Conservation (phyloP, 1,140 invertebrate genomes). For the Ceratitis capitata region DNA sequence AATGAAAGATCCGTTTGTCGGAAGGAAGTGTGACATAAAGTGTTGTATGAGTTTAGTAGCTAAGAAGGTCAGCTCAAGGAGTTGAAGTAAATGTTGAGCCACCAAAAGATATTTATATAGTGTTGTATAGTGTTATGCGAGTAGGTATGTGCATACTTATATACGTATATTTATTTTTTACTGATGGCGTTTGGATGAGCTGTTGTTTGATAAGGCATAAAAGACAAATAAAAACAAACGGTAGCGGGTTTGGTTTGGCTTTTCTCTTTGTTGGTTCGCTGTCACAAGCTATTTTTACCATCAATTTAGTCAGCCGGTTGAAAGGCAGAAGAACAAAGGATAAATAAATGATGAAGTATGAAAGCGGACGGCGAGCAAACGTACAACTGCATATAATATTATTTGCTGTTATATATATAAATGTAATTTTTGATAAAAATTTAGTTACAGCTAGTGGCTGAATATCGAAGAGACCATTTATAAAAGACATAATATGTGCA, state of each 20-base stretch:
- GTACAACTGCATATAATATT: no score
- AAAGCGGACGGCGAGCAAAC: neutral
- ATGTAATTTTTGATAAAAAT: neutral
- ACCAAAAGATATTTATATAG: neutral
- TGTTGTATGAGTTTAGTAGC: neutral
- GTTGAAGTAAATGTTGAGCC: neutral
- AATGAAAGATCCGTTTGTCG: neutral
- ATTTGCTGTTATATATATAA: neutral
- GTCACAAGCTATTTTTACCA: constrained; percentile 20
- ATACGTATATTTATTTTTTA: neutral
- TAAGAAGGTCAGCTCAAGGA: neutral
- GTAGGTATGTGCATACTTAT: neutral
- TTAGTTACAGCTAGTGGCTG: neutral
- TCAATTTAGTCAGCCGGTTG: constrained; percentile 5
- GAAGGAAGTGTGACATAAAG: neutral
- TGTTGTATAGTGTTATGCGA: no score
- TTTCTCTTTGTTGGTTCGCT: neutral
- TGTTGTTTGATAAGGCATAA: constrained; percentile 8
- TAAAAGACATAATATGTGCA: neutral
- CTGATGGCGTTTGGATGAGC: neutral
- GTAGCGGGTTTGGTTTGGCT: no score
- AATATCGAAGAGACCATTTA: neutral
- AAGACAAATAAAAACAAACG: neutral
- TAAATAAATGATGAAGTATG: constrained; percentile 7
- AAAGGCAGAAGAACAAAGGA: neutral